Conservation (phyloP, 2,797 vertebrate genomes). For the Pseudochirops cupreus region DNA sequence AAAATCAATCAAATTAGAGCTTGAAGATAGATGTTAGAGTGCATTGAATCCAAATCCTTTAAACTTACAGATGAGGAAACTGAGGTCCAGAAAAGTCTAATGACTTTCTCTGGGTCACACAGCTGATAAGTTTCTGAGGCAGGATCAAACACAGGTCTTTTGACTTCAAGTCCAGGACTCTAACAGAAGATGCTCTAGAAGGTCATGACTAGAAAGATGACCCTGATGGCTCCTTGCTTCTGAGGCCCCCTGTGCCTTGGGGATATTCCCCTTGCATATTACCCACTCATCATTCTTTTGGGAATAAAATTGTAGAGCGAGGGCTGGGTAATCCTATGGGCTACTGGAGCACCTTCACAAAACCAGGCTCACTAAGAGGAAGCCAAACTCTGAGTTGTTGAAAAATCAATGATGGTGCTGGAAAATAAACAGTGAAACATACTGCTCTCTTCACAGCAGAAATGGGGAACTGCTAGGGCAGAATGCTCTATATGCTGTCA, state of each 20-base stretch:
- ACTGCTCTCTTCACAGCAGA: background rate
- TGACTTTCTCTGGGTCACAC: background rate
- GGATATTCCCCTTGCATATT: background rate
- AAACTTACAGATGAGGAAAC: background rate
- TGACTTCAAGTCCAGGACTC: background rate
- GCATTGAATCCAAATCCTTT: background rate
- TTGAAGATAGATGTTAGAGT: background rate
- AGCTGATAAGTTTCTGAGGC: background rate
- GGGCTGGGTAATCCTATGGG: background rate
- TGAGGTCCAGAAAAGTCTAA: background rate
- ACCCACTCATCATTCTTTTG: background rate
- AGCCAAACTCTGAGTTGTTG: background rate
- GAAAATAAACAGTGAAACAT: background rate
- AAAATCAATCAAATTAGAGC: background rate
- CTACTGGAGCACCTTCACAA: too few species aligned
- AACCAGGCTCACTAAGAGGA: background rate
- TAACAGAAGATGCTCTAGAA: background rate
- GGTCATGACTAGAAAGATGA: background rate
- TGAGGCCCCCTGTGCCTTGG: background rate
- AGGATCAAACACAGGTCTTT: background rate
- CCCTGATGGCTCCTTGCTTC: too few species aligned
- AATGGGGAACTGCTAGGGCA: background rate
- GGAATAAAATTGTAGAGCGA: background rate
- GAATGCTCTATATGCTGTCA: background rate
- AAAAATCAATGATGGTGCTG: background rate